phyloP scores from a whole-genome alignment of 2,797 vertebrate genomes.

The Rhynchonycteris naso region DNA sequence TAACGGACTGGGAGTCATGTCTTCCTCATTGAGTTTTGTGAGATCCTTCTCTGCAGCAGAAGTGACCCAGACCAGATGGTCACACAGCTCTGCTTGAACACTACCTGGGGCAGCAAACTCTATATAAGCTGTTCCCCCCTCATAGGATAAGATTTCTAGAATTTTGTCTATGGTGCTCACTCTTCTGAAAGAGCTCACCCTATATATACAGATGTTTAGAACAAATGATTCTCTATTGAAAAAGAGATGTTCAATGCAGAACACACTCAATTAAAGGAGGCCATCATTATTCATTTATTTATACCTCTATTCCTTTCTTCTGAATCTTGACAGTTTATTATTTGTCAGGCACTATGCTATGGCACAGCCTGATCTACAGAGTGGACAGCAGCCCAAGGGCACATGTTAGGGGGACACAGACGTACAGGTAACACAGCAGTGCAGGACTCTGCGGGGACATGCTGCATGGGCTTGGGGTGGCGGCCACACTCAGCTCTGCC shows the following conservation, averaged over 20 bases:
- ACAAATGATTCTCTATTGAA: background rate
- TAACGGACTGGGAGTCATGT: background rate
- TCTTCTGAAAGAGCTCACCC: background rate
- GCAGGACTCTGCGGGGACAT: background rate
- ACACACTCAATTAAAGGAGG: background rate
- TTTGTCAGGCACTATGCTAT: background rate
- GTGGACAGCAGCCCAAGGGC: background rate
- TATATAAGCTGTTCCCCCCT: background rate
- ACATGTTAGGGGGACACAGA: background rate
- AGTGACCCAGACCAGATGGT: background rate
- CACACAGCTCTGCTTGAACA: background rate
- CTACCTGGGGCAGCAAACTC: background rate
- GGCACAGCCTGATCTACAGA: background rate
- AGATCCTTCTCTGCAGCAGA: background rate
- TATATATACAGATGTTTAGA: background rate
- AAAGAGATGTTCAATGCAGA: background rate
- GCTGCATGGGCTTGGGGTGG: background rate
- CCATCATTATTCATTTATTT: background rate
- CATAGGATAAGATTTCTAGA: background rate
- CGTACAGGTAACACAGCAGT: rapidly evolving
- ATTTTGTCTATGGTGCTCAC: background rate
- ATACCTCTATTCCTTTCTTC: background rate
- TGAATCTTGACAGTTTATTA: background rate
- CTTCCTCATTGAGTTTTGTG: background rate
- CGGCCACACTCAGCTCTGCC: background rate